Base-by-base conservation (phyloP, 2,797 vertebrate species). In the Babyrousa celebensis region DNA sequence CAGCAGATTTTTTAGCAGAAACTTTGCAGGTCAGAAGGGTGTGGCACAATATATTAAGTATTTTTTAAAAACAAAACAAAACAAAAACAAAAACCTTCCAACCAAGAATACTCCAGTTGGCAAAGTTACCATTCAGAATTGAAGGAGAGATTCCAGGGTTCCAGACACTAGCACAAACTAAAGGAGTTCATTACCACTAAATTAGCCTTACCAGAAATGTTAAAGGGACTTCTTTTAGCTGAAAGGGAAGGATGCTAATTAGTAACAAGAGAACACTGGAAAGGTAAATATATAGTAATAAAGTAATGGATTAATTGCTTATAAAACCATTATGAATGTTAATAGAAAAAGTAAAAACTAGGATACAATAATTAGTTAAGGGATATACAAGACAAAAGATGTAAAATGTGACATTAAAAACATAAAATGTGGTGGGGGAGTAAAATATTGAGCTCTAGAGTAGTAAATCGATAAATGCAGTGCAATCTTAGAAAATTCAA, bases 381-480 rank as follows among this genome's bases (percentile, higher is more conserved):
- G 74, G 52, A 54, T 54, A 77, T 17, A n/a, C 18, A 48, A 56
- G 52, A 56, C 29, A 56, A 21, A 77, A 29, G 27, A 62, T 25
- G 3, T 62, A 62, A 62, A 25, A 25, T 56, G 3, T 54, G 12
- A 71, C 36, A 7, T 43, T 43, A 72, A 72, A 40, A 72, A 43
- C 12, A 72, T 72, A 72, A 43, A 6, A 43, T 43, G 21, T 40
- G 0, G 18, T 72, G 21, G 70, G 23, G 36, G 29, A 77, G 52
- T 77, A 54, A 54, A 77, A 77, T 1, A 48, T 54, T n/a, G 48
- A 77, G 3, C 48, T n/a, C 0, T 54, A 77, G 16, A 54, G 17
- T n/a, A 77, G 71, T 7, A 79, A 93, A 90, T 1, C 16, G 17
- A 87, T n/a, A 95, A 91, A 77, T 20, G 36, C 43, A 94, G 54